Evolutionary conservation across 1,140 invertebrate species (phyloP), one percentile per base, ranked within the genome.

Genomic region (Mesaphorura yosii): DNA sequence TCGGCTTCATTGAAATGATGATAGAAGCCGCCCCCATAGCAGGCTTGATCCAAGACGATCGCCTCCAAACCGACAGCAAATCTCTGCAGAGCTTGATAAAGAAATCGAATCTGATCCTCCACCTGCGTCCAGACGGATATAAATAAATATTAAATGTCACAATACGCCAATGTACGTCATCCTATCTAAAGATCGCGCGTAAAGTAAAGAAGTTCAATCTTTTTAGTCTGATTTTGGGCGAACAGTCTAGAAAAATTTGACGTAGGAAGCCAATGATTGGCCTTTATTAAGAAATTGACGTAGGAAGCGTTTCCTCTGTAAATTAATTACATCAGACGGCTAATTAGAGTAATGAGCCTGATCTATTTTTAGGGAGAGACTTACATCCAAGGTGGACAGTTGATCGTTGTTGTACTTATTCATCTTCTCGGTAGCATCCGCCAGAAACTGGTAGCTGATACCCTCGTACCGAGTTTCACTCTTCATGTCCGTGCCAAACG

Each of bases 61-160:
- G 81, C 79, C 55, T 83, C 81, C 38, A 83, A 58, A 23, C 75
- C 80, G 0, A 82, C 79, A 1, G 78, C 79, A 56, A 76, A 75
- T 63, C 69, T 76, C 64, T 83, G 81, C 64, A 83, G 72, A 59
- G 75, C 73, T 52, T 75, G 68, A 65, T 80, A 82, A 6, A 72
- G 68, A 41, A 76, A 66, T 15, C 74, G 58, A 42, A 82, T 66
- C 20, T 72, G 68, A 10, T 68, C 66, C 51, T 77, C 71, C 31
- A 79, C 65, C 77, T 79, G 67, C 64, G 62, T 58, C 57, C 59
- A 63, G 14, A 47, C 47, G 17, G 51, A 23, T 50, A 59, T 22
- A 17, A 37, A 12, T 12, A 12, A 17, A 37, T 12, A 17, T 12
- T 12, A 12, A 37, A 12, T 12, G 12, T 37, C 17, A 12, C 17